Conservation (phyloP, 2,888 invertebrate species). For the Heteromyza rotundicornis region DNA sequence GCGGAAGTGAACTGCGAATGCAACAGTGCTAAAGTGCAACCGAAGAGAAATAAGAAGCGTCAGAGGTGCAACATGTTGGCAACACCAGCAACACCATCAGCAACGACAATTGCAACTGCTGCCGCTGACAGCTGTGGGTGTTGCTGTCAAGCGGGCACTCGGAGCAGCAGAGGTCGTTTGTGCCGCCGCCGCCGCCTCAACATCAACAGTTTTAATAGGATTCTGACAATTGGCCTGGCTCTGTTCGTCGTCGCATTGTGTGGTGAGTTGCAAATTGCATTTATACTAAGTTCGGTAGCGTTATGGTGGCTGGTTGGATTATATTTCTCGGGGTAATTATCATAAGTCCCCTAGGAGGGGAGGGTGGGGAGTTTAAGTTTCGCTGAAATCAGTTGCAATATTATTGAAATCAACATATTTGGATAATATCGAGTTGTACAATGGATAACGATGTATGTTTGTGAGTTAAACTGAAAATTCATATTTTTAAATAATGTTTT, state of each 20-base stretch:
- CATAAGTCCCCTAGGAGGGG: too few species aligned
- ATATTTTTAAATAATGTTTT: too few species aligned
- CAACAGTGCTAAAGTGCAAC: slow-evolving; percentile 26
- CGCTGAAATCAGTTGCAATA: too few species aligned
- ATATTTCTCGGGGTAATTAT: too few species aligned
- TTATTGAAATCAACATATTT: too few species aligned
- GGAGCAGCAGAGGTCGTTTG: not conserved
- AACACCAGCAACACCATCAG: slow-evolving; percentile 28
- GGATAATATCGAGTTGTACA: too few species aligned
- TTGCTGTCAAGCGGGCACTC: slow-evolving; percentile 23
- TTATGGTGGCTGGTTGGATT: too few species aligned
- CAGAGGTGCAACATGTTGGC: slow-evolving; percentile 39
- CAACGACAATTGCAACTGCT: slow-evolving; percentile 28
- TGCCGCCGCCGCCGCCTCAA: slow-evolving; percentile 19
- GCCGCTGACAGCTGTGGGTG: slow-evolving; percentile 35
- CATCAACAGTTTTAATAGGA: slow-evolving; percentile 9
- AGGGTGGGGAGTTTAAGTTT: too few species aligned
- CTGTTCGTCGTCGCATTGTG: slow-evolving; percentile 31
- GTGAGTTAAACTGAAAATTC: too few species aligned
- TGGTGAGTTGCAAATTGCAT: slow-evolving; percentile 34
- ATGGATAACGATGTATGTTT: too few species aligned
- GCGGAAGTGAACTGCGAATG: slow-evolving; percentile 41
- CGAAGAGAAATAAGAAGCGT: slow-evolving; percentile 13
- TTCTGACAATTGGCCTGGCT: slow-evolving; percentile 27
- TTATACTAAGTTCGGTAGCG: too few species aligned